Base-by-base conservation (phyloP, 2,797 vertebrate species). In the Clarias fuscus region DNA sequence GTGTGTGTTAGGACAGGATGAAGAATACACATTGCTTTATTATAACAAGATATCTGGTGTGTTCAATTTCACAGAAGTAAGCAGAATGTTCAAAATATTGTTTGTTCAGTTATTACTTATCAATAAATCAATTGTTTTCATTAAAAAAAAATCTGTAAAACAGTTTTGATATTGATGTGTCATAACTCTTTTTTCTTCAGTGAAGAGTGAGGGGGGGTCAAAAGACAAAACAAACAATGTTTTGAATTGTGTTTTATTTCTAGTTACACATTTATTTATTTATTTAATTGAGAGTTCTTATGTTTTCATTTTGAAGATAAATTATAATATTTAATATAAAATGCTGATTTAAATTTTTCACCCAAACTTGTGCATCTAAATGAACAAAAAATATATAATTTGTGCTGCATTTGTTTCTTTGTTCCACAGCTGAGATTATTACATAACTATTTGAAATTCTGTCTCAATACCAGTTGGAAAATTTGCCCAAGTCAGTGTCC, bases 381-480 rank as follows among this genome's bases (percentile, higher is more conserved):
- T 27, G 4, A 65, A 48, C 33, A 4, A 40, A 40, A 64, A 20
- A 20, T n/a, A n/a, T 14, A 18, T 43, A 27, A 59, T 68, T 15
- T 62, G 33, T 15, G 18, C 15, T 59, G 64, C 4, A 0, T 77
- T 64, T 78, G 62, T 82, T 65, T 82, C 67, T 30, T 27, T 27
- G 71, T 30, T 20, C 14, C 15, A 56, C 67, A 84, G 73, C 67
- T 83, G 83, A 58, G 14, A 70, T 78, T 20, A 13, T 84, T 65
- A 30, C n/a, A 40, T 27, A 62, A 61, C 22, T 65, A 40, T 65
- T 62, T 7, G 20, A 53, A 14, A 7, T 62, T 62, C 37, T 81
- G 10, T 75, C 62, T 37, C 11, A 65, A 8, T 27, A 37, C 37
- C 59, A 13, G 43, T 56, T 43, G 70, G 71, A 48, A 24, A 33